Evolutionary conservation across 2,113 vertebrate species (phyloP).

Genomic region (Orycteropus afer): DNA sequence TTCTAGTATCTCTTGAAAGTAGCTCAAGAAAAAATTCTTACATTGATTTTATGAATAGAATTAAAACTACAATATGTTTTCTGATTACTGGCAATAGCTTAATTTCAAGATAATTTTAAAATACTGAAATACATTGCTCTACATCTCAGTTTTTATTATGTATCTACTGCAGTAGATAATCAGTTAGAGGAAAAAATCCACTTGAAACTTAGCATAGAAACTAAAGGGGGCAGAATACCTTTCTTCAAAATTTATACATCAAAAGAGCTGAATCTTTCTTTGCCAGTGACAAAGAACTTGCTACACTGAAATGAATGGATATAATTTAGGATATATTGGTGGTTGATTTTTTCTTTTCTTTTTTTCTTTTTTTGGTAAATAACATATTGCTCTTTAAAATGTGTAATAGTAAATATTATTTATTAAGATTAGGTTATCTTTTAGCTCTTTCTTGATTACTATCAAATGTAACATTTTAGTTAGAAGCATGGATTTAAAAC

Average conservation of each 20-base stretch:
- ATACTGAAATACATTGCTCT: background rate
- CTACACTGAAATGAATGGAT: background rate
- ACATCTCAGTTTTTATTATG: background rate
- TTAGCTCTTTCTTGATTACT: background rate
- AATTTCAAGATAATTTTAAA: background rate
- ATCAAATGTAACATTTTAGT: background rate
- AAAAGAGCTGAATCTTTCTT: background rate
- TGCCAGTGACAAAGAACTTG: background rate
- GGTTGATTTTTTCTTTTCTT: too few relatives aligned
- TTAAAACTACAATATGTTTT: constrained; percentile 4
- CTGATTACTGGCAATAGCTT: background rate
- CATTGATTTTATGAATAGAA: background rate
- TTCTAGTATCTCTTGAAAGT: background rate
- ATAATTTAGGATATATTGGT: background rate
- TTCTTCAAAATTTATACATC: background rate
- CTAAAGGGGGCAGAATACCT: background rate
- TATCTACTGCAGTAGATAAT: background rate
- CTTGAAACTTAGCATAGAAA: background rate
- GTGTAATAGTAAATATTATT: background rate
- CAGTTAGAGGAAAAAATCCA: background rate
- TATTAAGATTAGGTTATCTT: background rate
- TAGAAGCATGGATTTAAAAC: background rate
- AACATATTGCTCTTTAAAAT: background rate
- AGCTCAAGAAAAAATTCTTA: background rate
- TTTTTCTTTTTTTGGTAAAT: background rate